phyloP scores from a whole-genome alignment of 2,113 vertebrate genomes.

The Pterocles burchelli region DNA sequence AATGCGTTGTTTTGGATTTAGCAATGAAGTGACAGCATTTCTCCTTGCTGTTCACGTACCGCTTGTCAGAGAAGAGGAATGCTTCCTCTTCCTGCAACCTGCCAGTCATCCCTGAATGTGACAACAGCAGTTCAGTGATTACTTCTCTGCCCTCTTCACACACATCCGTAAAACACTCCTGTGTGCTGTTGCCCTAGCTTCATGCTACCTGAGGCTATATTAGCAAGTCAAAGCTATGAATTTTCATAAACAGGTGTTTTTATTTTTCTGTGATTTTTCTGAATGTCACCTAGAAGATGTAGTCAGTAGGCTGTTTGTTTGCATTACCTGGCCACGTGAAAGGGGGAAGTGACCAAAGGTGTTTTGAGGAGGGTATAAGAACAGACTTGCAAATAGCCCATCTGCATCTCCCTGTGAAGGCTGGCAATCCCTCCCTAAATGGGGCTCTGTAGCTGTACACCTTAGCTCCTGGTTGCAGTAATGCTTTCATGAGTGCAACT shows the following conservation, averaged over 20 bases:
- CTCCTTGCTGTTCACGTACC: not conserved
- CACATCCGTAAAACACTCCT: not conserved
- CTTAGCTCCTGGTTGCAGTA: not conserved
- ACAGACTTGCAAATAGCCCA: no score
- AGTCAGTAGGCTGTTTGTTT: not conserved
- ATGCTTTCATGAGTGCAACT: not conserved
- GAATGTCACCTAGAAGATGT: not conserved
- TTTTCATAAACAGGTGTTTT: not conserved
- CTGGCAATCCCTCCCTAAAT: not conserved
- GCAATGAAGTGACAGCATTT: slow-evolving; percentile 4
- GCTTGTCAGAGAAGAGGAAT: not conserved
- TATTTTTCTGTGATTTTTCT: not conserved
- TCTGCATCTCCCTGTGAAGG: not conserved
- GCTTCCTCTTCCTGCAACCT: not conserved
- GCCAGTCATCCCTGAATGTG: not conserved
- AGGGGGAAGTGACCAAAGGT: not conserved
- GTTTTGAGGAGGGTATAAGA: not conserved
- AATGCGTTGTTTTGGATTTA: slow-evolving; percentile 33
- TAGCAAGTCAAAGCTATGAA: not conserved
- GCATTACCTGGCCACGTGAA: not conserved
- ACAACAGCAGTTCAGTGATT: not conserved
- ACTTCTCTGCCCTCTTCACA: not conserved
- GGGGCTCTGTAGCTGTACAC: not conserved
- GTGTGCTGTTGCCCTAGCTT: not conserved
- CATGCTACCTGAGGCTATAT: fast-evolving